Base-by-base conservation (phyloP, 2,888 invertebrate genomes). In the Apoda limacodes region DNA sequence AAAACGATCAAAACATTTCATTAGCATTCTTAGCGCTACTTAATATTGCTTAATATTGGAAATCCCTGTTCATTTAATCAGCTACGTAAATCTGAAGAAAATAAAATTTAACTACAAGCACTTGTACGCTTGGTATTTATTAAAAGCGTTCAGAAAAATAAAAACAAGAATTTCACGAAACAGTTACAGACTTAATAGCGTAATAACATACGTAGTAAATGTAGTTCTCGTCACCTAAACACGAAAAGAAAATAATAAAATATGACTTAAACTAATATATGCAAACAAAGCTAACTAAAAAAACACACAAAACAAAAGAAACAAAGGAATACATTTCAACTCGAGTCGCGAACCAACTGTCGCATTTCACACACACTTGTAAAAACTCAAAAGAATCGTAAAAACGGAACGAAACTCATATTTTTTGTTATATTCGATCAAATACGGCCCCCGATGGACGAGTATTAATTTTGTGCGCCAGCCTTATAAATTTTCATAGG, bases 401-500 rank as follows among this genome's bases (percentile, higher is more conserved):
- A 72, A 76, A 71, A 65, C 54, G 50, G 53, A 57, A 58, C 55
- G 53, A 56, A 57, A 50, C 50, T 50, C 51, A 56, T 46, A 41
- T n/a, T 35, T 45, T 50, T 51, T 51, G 17, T 17, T 17, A 17
- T 17, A 17, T 58, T 64, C 60, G 58, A 61, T 64, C 63, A 65
- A 68, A 63, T 59, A 53, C 61, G 68, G 62, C 60, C 68, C 74
- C 70, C 62, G 56, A 53, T 59, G 48, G 52, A 50, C 52, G 53
- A 41, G 58, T 71, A 76, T 76, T 76, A 78, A 76, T 76, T 72
- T 60, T 59, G 63, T 63, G 57, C 62, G 55, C 54, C 55, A 46
- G 54, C 58, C 70, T 74, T 71, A 76, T 78, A 75, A 57, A 78
- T 75, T 75, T 76, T 75, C 78, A 71, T 76, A 67, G 74, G 62